A percentile compares a stretch with the other conserved stretches of the same genome.
phyloP scores from a whole-genome alignment of 2,797 vertebrate species.

The Holocentrus rufus region DNA sequence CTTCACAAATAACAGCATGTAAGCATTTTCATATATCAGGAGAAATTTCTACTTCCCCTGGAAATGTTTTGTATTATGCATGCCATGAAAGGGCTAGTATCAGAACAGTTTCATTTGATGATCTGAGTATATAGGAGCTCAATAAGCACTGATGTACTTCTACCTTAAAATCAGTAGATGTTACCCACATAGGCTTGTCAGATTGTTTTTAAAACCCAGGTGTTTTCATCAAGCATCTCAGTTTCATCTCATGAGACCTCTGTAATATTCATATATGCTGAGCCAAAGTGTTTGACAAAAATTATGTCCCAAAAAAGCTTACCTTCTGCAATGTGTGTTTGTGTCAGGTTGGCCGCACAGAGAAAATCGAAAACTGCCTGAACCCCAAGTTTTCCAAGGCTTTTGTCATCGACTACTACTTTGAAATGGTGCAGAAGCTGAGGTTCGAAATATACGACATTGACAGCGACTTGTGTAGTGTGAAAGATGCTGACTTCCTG shows the following conservation, averaged over 20 bases:
- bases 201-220: too few relatives aligned
- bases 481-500: conserved; percentile 92
- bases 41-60: too few relatives aligned
- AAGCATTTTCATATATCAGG: too few relatives aligned
- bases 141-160: too few relatives aligned
- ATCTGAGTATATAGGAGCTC: too few relatives aligned
- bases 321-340: neutral
- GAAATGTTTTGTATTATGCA: too few relatives aligned
- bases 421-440: conserved; percentile 95
- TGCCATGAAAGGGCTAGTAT: too few relatives aligned
- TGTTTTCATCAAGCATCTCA: too few relatives aligned
- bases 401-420: conserved; percentile 92
- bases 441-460: conserved; percentile 93
- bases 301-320: neutral
- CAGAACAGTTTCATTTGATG: too few relatives aligned
- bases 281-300: neutral
- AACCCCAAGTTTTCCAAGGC: conserved; percentile 90
- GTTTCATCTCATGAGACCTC: too few relatives aligned
- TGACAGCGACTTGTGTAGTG: conserved; percentile 86
- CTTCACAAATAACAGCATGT: too few relatives aligned
- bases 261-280: neutral
- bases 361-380: conserved; percentile 90
- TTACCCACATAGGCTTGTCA: neutral
- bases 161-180: too few relatives aligned
- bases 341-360: conserved; percentile 89